Evolutionary conservation across 2,888 invertebrate genomes (phyloP), one percentile per base, ranked within the genome.

Genomic region (Ormyrus thymus): DNA sequence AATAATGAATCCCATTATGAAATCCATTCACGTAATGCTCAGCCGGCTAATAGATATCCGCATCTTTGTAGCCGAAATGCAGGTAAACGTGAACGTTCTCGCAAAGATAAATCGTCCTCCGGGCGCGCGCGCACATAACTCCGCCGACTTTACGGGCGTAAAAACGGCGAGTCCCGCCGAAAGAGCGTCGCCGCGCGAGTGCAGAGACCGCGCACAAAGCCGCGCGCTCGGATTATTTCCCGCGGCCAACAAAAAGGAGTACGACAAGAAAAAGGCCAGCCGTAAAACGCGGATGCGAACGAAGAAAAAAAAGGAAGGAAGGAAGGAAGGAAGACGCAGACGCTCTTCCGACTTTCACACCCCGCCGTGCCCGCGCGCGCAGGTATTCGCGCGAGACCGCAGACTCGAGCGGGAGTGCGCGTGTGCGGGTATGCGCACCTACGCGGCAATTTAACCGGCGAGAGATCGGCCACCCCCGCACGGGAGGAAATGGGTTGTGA

Each of bases 401-500:
- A 64, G 48, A 55, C 70, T 62, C 48, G 50, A 46, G 61, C 45
- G 11, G 4, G 58, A 29, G 59, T 8, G 59, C n/a, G 50, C 48
- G 50, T 48, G 50, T 62, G 82, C 48, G 50, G 3, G 29, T 43
- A 15, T 62, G 82, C 78, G 85, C 87, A 87, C 88, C 87, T 86
- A 87, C 87, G 87, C 87, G 85, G 82, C 84, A 86, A 86, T 88
- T 86, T 87, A 85, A 86, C 86, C 85, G 86, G 55, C 61, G 71
- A 51, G 68, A 73, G 85, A 85, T 85, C 86, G 85, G 84, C 86
- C 89, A 87, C 90, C 89, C 88, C 87, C 89, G 89, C 90, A 75
- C 45, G 89, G 84, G 86, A 88, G 89, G 88, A 89, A 90, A 89
- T 89, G 87, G 88, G 86, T 87, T 88, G 89, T 87, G 87, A 88